Base-by-base conservation (phyloP, 35 echinoderm and acorn worm genomes). In the Hemicentrotus pulcherrimus region DNA sequence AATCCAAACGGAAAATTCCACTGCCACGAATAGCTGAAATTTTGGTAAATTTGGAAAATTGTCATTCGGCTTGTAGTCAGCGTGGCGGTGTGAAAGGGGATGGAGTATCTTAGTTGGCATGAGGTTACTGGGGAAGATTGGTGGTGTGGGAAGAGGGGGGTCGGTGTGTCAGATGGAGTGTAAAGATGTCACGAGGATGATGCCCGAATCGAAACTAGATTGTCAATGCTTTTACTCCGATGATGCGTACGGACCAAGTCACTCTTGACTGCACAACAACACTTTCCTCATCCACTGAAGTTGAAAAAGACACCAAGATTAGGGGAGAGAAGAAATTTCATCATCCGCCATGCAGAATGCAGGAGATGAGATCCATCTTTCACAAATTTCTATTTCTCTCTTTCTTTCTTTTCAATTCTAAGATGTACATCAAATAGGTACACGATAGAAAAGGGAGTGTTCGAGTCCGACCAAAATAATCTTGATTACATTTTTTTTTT, bases 211-310 rank as follows among this genome's bases (percentile, higher is more conserved):
- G 88, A 90, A 90, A 90, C 91, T 31, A 31, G 91, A 93, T 58
- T 93, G 91, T 93, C 91, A 93, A 33, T 93, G 91, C 91, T 93
- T 93, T 93, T 93, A 93, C 48, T 58, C 91, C 48, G 48, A 16
- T 58, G 46, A 93, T 19, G 91, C 91, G 91, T 58, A 47, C 32
- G 32, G 91, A 50, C n/a, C 30, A 31, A 47, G 46, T 46, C 91
- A 93, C 48, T 13, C 15, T 8, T 58, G 91, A 93, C 48, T 93
- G 32, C 91, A 93, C 48, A 24, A 33, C 48, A 93, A 47, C 91
- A 93, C 48, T 58, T 93, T 58, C 46, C 46, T 93, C 88, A 90
- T 90, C 48, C 91, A 47, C 91, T 93, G 46, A 78, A 78, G 65
- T n/a, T 78, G 65, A 78, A 78, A 78, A 24, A 78, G 65, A 78